Evolutionary conservation across 2,888 invertebrate genomes (phyloP).

Genomic region (Serripes groenlandicus): DNA sequence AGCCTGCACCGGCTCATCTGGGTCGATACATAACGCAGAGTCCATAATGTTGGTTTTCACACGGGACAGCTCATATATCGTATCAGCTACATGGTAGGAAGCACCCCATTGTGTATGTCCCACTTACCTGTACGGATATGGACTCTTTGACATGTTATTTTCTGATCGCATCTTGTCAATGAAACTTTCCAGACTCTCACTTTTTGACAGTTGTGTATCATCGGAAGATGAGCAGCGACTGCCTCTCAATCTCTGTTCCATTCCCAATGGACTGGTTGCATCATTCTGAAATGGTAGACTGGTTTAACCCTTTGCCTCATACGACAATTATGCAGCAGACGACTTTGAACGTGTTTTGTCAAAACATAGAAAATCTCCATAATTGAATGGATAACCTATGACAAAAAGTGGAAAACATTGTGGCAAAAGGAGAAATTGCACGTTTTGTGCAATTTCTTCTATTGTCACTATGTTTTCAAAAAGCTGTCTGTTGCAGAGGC

Average conservation of each 20-base stretch:
- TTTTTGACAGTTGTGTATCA: background rate
- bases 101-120: too few species aligned
- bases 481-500: too few species aligned
- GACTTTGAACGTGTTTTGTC: too few species aligned
- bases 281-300: slow-evolving; percentile 12
- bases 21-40: too few species aligned
- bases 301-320: background rate
- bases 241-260: background rate
- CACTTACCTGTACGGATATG: slow-evolving; percentile 50
- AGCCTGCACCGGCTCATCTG: too few species aligned
- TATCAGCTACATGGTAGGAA: too few species aligned
- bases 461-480: background rate
- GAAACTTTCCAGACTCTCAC: slow-evolving; percentile 62
- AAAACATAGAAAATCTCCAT: too few species aligned
- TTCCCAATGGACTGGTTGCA: slow-evolving; percentile 4
- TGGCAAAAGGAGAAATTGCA: background rate
- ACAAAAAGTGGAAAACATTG: background rate
- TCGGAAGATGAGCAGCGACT: background rate
- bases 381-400: background rate
- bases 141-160: slow-evolving; percentile 45
- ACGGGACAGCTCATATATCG: too few species aligned
- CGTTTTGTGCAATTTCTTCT: background rate
- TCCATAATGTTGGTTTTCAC: too few species aligned
- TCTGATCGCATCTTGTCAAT: slow-evolving; percentile 61
- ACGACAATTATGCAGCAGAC: too few species aligned